Base-by-base conservation (phyloP, 35 echinoderm and acorn worm genomes). In the Apostichopus japonicus region DNA sequence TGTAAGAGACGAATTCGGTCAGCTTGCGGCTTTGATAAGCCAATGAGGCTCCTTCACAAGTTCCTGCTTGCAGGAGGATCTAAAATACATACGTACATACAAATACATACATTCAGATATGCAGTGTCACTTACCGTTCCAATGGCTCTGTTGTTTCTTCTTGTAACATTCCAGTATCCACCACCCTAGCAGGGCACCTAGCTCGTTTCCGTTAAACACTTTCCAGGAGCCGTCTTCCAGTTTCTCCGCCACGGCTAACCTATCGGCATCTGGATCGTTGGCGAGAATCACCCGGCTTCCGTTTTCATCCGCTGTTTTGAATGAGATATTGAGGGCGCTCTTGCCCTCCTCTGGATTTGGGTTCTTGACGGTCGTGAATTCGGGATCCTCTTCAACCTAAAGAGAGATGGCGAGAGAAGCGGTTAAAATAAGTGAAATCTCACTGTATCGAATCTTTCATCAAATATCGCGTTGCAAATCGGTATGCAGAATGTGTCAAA, bases 321-420 rank as follows among this genome's bases (percentile, higher is more conserved):
- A 94, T 61, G 97, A 88, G 17, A 98, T 81, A 78, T 98, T 86
- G 5, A 98, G 91, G 65, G 97, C 97, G 55, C 93, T 96, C 80
- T 98, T 98, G 9, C 97, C 97, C 86, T 98, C 97, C 79, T 98
- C 97, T 25, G 97, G 97, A 59, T 98, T 98, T 13, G 97, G 97
- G 56, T 96, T 96, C 80, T 98, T 98, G 54, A 98, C 97, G 17
- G 97, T 98, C 1, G 95, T 93, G 72, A 98, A 98, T 10, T 96
- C 93, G 4, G 97, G 97, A 73, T 98, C 97, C 53, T 95, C 95
- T 90, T 94, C 90, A 81, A 93, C 91, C 97, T 98, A 11, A 44
- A 44, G 33, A 44, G 33, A 44, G 1, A 44, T 44, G 33, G 33
- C 57, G 57, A 10, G 13, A 61, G 57, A 8, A 61, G 13, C 13